Evolutionary conservation across 2,113 vertebrate species (phyloP).

Genomic region (Acanthisitta chloris): DNA sequence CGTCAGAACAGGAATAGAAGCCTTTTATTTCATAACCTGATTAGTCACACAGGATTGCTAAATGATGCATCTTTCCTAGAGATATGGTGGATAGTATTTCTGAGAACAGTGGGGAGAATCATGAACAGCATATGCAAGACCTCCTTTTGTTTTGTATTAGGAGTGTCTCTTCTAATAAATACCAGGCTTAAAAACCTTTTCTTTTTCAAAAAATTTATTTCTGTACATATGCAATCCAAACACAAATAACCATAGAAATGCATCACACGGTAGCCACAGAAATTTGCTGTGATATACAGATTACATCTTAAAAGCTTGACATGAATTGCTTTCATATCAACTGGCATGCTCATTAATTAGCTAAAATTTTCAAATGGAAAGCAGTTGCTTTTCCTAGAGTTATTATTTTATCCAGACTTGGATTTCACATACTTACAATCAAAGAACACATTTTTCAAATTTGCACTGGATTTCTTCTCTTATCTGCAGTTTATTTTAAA

Average conservation of each 20-base stretch:
- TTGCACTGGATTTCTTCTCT: neutral
- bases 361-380: neutral
- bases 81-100: neutral
- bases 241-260: neutral
- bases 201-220: neutral
- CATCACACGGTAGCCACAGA: neutral
- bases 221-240: neutral
- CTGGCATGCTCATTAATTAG: neutral
- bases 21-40: neutral
- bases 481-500: neutral
- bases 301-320: fast-evolving
- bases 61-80: neutral
- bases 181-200: neutral
- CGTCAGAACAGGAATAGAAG: neutral
- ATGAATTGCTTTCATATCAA: neutral
- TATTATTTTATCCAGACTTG: neutral
- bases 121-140: fast-evolving
- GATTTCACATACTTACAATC: neutral
- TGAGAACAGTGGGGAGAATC: fast-evolving
- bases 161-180: neutral
- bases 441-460: neutral
- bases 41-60: neutral
- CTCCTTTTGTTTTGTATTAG: neutral
- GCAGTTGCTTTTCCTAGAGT: neutral
- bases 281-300: neutral